These are phyloP conservation scores for Agapornis canus DNA, from an alignment of 2,797 vertebrate genomes.

Conservation along the genomic window DNA sequence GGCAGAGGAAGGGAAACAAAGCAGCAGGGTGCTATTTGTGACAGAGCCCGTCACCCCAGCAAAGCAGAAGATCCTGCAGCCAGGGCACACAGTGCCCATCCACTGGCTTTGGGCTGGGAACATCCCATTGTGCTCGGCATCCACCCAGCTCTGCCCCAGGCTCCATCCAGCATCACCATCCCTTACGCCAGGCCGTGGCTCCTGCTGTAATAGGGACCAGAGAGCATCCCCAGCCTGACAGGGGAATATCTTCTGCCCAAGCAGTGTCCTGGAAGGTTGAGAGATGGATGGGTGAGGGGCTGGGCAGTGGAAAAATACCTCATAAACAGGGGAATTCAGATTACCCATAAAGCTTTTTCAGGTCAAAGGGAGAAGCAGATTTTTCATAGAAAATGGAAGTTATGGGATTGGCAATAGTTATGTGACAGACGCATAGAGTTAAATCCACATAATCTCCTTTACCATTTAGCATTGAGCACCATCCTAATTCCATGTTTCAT, in stretches of 20 bases:
- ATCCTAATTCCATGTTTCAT: conserved; percentile 83
- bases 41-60: background rate
- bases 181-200: background rate
- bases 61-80: conserved; percentile 21
- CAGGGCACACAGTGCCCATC: background rate
- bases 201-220: background rate
- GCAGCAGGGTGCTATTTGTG: background rate
- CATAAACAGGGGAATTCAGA: conserved; percentile 70
- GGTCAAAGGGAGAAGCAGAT: conserved; percentile 77
- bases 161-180: background rate
- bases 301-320: conserved; percentile 46
- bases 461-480: conserved; percentile 86
- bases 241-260: background rate
- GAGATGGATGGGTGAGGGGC: background rate
- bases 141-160: background rate
- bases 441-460: conserved; percentile 94
- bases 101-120: background rate
- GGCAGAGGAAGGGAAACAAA: conserved; percentile 19
- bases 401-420: conserved; percentile 87
- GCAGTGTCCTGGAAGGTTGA: background rate
- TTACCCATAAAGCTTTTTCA: conserved; percentile 78
- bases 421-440: conserved; percentile 88
- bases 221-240: background rate
- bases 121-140: fast-evolving
- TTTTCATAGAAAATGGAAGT: conserved; percentile 84